Base-by-base conservation (phyloP, 2,888 invertebrate species). In the Macrostomum cliftonense region DNA sequence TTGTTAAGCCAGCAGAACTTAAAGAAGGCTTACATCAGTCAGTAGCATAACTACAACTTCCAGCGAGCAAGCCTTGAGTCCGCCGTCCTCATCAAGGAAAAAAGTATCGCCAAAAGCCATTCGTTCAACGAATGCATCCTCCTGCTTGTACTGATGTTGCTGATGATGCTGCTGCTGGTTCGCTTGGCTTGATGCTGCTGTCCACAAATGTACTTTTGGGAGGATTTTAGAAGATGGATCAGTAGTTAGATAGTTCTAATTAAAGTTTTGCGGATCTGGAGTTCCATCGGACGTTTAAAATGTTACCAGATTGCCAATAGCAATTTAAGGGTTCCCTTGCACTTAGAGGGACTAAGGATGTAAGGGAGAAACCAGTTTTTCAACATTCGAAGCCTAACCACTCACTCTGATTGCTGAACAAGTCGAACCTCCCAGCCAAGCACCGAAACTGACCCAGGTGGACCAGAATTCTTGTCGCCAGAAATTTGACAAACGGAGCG, bases 401-500 rank as follows among this genome's bases (percentile, higher is more conserved):
- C n/a, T n/a, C n/a, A n/a, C n/a, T n/a, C 52, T 74, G 68, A 40
- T 74, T 69, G 56, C 77, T 75, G 61, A 77, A 78, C 47, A 78
- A 68, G 58, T 76, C 75, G 53, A 77, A 76, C 42, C 77, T 63
- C 28, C 75, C 74, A 49, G 76, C 76, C 45, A 78, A 74, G 42
- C 76, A 64, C 56, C 77, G 76, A 54, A 77, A 75, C 55, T 77
- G 72, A 19, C 78, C 78, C 58, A 78, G 71, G 61, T 78, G 78
- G 51, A 78, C 76, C 17, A 78, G 71, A 16, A 77, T 74, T 45
- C 77, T 60, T 2, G 77, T 77, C 0, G 78, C 77, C 61, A 78
- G 77, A 63, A 77, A 77, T 59, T 78, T 78, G 49, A 78, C 78
- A 58, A 74, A 77, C 50, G 74, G 71, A 45, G 77, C 77, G 59